phyloP scores from a whole-genome alignment of 1,140 invertebrate species.

The Drosophila simulans region DNA sequence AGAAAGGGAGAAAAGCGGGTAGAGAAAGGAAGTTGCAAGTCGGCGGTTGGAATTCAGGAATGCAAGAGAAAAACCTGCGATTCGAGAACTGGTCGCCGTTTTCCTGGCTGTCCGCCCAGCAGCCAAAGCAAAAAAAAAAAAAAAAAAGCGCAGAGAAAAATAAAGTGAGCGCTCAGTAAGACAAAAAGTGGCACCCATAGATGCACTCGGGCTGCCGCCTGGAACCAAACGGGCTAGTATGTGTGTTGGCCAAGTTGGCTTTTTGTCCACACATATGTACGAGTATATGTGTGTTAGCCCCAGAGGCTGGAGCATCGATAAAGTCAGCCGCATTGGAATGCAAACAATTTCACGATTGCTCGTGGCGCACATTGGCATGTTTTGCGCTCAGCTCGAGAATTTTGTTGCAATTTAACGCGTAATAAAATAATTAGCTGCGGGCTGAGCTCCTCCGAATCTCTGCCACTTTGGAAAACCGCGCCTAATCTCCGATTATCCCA shows the following conservation, averaged over 20 bases:
- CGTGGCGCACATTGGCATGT: conserved; percentile 77
- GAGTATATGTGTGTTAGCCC: conserved; percentile 18
- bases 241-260: conserved; percentile 33
- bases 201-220: conserved; percentile 63
- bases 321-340: conserved; percentile 69
- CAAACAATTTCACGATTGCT: conserved; percentile 80
- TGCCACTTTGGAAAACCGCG: background rate
- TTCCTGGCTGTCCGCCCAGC: conserved; percentile 59
- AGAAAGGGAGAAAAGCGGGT: conserved; percentile 37
- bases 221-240: conserved; percentile 30
- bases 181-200: conserved; percentile 76
- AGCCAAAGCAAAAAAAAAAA: conserved; percentile 33
- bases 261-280: conserved; percentile 9
- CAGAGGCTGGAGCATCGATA: conserved; percentile 59
- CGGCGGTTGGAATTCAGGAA: conserved; percentile 55
- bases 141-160: conserved; percentile 2
- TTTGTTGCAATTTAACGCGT: conserved; percentile 82
- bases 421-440: conserved; percentile 78
- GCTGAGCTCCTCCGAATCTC: background rate
- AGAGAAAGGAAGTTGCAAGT: conserved; percentile 36
- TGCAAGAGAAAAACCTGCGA: conserved; percentile 68
- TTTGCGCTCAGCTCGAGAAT: conserved; percentile 72
- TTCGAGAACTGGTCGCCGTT: conserved; percentile 67
- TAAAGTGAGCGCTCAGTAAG: conserved; percentile 19
- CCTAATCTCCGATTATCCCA: conserved; percentile 12